Base-by-base conservation (phyloP, 1,140 invertebrate species). In the Drosophila takahashii region DNA sequence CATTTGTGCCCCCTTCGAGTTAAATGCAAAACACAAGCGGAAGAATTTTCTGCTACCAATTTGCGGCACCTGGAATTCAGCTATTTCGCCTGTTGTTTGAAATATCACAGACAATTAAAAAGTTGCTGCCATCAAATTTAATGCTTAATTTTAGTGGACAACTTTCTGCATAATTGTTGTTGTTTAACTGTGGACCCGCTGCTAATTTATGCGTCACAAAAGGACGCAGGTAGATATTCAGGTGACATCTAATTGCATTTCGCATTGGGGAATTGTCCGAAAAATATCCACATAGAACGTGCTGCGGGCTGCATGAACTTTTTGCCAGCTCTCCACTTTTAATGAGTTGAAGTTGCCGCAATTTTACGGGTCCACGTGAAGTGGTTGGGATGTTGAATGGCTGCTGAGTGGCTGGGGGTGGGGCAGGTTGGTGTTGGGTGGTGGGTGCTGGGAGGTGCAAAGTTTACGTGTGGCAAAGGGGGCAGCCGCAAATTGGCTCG, bases 291-390 rank as follows among this genome's bases (percentile, higher is more conserved):
- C 64, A 80, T 42, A 44, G 52, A 64, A 75, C 53, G 53, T 61
- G 57, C 59, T 59, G 45, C 54, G 69, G 67, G 62, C 72, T 42
- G 70, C 47, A 71, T 54, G 61, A 80, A 72, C 66, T 77, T 84
- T 61, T 75, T 66, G 56, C 48, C 61, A 65, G 64, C 56, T 47
- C 76, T 83, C 54, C 64, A 66, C 56, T 84, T 83, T 83, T 83
- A 83, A 83, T 83, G 80, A 83, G 70, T 83, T 84, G 18, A 79
- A 76, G 71, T 72, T 79, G 70, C 58, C 45, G 54, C 70, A 65
- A 34, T 56, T 67, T 79, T 79, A 67, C 66, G 66, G 64, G 34
- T 37, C 26, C 47, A 70, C 50, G 64, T 79, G 29, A 72, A 76
- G 67, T 29, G 13, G 45, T n/a, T n/a, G 16, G 26, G 3, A 2